Evolutionary conservation across 2,888 invertebrate genomes (phyloP).

Genomic region (Odontomyia ornata): DNA sequence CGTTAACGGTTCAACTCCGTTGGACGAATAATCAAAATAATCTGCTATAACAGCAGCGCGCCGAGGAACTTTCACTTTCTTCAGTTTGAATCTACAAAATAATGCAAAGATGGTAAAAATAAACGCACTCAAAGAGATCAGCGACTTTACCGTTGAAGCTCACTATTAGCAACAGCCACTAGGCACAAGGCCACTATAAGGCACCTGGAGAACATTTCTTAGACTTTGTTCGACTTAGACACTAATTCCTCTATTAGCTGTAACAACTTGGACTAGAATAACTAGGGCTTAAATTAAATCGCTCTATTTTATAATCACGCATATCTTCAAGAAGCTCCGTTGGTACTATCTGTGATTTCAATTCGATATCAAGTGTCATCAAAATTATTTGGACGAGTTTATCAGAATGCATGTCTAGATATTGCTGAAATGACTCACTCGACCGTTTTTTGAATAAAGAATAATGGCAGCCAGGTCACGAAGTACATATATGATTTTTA

Average conservation of each 20-base stretch:
- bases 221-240: no score
- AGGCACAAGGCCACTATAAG: slow-evolving; percentile 10
- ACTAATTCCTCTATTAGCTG: neutral
- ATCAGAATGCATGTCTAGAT: neutral
- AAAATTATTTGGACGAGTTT: neutral
- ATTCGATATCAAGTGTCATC: neutral
- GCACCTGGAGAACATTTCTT: slow-evolving; percentile 12
- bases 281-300: neutral
- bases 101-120: neutral
- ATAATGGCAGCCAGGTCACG: no score
- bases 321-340: neutral
- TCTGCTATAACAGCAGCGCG: neutral
- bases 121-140: neutral
- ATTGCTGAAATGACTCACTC: neutral
- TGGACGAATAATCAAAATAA: slow-evolving; percentile 50
- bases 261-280: neutral
- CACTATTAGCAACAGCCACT: slow-evolving; percentile 6
- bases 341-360: neutral
- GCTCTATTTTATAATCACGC: neutral
- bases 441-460: no score
- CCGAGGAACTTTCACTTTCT: neutral
- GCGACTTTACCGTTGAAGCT: slow-evolving; percentile 21
- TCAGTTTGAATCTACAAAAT: slow-evolving; percentile 6
- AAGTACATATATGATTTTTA: no score
- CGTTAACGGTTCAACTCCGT: slow-evolving; percentile 53